phyloP scores from a whole-genome alignment of 2,797 vertebrate species.

The Delichon dasypus region DNA sequence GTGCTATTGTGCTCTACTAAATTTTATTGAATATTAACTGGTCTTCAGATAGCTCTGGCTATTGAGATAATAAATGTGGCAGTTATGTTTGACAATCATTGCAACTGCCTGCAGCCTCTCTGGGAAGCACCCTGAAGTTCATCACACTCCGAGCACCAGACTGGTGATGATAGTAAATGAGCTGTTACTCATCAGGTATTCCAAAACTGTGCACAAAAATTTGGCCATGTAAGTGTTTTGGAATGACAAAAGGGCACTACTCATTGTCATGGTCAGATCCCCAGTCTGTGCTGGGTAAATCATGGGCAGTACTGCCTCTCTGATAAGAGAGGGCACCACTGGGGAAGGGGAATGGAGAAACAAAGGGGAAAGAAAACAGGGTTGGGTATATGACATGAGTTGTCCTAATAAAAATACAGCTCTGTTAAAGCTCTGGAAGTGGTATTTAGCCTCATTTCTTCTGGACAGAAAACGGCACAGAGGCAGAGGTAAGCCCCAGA shows the following conservation, averaged over 20 bases:
- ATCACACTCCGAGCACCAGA: background rate
- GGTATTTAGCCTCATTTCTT: background rate
- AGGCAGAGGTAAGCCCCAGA: background rate
- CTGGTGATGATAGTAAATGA: background rate
- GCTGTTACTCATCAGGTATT: background rate
- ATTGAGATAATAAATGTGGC: background rate
- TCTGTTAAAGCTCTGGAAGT: background rate
- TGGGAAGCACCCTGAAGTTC: background rate
- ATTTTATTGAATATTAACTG: constrained; percentile 20
- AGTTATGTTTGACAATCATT: background rate
- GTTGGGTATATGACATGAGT: background rate
- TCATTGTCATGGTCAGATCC: background rate
- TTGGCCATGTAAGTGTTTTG: background rate
- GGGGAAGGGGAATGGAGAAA: background rate
- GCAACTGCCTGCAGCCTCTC: background rate
- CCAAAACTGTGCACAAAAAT: background rate
- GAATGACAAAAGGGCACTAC: background rate
- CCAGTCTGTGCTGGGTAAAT: background rate
- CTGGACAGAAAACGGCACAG: background rate
- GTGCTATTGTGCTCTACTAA: background rate
- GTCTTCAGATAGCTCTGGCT: background rate
- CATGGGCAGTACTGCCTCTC: background rate
- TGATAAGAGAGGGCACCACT: background rate
- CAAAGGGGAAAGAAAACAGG: background rate
- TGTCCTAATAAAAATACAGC: background rate